Evolutionary conservation across 2,113 vertebrate species (phyloP), one percentile per base, ranked within the genome.

Genomic region (Cheirogaleus medius): DNA sequence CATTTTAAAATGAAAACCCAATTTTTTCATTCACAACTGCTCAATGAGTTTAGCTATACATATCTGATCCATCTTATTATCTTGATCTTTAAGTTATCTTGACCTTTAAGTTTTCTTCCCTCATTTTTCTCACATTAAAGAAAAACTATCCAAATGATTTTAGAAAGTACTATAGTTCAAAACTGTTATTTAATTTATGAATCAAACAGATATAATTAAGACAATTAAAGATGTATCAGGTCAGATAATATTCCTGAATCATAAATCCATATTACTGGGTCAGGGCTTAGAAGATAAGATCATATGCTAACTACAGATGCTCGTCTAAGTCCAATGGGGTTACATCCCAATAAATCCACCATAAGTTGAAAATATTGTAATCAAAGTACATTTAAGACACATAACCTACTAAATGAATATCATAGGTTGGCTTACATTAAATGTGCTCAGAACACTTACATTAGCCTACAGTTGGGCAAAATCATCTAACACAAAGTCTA

Each of bases 71-170:
- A 52, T 44, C 27, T 91, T 91, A 85, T 52, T 92, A 74, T 60
- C 87, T 83, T 73, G 71, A 81, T 13, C 44, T 81, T 87, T 94
- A 90, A 29, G 12, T 80, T 85, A 92, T 74, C 86, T 90, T 88
- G 66, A 81, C 13, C 44, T 81, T 87, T 94, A 90, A 29, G 12
- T 80, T 85, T 94, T 78, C 86, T 90, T 88, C 44, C 73, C 56
- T 92, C 76, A 77, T 95, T 56, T 96, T 96, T 90, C 63, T 42
- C 60, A 84, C 37, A 49, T 88, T 93, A 96, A 83, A 93, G 25
- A 84, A 90, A 73, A 76, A 47, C 44, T 17, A 32, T n/a, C 13
- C 58, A 93, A 90, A 23, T 89, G 6, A 84, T 80, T 95, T 96
- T 76, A 82, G 34, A 93, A 95, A 86, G 54, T 29, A 63, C 11